phyloP scores from a whole-genome alignment of 2,797 vertebrate genomes.

The Channallabes apus region DNA sequence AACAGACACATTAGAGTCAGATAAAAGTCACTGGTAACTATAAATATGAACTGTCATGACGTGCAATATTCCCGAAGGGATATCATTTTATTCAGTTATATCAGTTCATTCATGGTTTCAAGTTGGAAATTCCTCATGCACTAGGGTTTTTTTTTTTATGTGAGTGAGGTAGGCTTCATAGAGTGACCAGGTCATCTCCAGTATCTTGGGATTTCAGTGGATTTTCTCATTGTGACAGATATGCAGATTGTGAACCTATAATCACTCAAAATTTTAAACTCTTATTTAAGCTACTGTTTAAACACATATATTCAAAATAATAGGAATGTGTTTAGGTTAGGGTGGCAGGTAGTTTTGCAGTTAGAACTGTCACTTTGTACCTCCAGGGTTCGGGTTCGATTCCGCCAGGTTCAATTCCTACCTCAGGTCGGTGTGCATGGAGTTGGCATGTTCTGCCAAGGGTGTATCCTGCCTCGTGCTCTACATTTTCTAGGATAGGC shows the following conservation, averaged over 20 bases:
- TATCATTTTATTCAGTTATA: too few species aligned
- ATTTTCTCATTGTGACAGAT: background rate
- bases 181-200: background rate
- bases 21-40: too few species aligned
- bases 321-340: background rate
- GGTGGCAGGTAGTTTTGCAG: too few species aligned
- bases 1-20: too few species aligned
- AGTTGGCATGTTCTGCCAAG: too few species aligned
- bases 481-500: too few species aligned
- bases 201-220: background rate
- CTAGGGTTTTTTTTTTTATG: background rate
- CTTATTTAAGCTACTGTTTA: background rate
- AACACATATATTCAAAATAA: background rate
- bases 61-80: background rate
- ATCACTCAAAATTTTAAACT: background rate
- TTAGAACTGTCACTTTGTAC: too few species aligned
- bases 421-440: too few species aligned
- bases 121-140: background rate
- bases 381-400: too few species aligned
- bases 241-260: background rate
- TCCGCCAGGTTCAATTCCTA: too few species aligned
- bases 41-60: too few species aligned
- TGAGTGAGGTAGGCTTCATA: background rate
- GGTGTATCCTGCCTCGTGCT: too few species aligned
- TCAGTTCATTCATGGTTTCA: background rate